phyloP scores from a whole-genome alignment of 2,113 vertebrate genomes.

The Bos indicus region DNA sequence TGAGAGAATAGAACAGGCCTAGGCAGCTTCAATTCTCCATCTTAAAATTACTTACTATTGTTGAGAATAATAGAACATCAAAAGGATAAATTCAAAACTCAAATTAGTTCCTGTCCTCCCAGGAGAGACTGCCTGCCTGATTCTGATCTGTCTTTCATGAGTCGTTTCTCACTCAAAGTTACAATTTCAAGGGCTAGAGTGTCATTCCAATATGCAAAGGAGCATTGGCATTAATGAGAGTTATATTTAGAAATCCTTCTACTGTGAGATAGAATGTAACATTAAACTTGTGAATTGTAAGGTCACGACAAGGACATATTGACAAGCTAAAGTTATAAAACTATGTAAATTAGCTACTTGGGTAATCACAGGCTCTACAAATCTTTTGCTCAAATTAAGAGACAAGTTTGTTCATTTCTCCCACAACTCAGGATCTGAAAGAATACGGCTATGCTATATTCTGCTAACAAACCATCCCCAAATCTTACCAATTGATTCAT shows the following conservation, averaged over 20 bases:
- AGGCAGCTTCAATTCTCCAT: conserved; percentile 52
- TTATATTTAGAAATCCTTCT: conserved; percentile 68
- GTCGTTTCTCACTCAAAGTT: conserved; percentile 52
- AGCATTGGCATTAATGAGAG: conserved; percentile 61
- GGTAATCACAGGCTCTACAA: background rate
- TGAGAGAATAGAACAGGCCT: conserved; percentile 54
- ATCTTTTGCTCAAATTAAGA: background rate
- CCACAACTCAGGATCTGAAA: background rate
- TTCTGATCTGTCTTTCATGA: conserved; percentile 60
- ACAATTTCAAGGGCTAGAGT: conserved; percentile 59
- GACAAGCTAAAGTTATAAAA: conserved; percentile 42
- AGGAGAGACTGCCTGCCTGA: conserved; percentile 57
- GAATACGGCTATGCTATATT: background rate
- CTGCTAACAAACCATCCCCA: background rate
- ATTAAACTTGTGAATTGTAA: conserved; percentile 52
- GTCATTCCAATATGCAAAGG: conserved; percentile 60
- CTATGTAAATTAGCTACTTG: conserved; percentile 23
- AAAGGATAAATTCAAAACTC: conserved; percentile 69
- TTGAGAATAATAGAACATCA: conserved; percentile 67
- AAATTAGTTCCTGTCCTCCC: conserved; percentile 67
- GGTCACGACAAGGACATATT: conserved; percentile 56
- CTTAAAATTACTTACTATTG: conserved; percentile 69
- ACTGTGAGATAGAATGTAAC: conserved; percentile 43
- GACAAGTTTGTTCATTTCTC: background rate
- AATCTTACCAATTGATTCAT: background rate